phyloP scores from a whole-genome alignment of 2,113 vertebrate species.

The Haliaeetus leucogaster region DNA sequence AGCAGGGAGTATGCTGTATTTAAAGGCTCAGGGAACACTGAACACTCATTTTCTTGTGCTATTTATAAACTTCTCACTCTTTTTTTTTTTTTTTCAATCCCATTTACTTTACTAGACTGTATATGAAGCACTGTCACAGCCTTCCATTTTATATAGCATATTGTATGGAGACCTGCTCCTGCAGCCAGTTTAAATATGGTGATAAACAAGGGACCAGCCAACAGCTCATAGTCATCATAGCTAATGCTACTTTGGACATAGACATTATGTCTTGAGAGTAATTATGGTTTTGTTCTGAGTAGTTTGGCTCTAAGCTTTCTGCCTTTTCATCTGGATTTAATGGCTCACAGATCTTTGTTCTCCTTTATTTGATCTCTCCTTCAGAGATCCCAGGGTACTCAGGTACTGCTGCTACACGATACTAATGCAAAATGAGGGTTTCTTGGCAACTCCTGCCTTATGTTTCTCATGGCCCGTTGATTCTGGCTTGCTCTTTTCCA shows the following conservation, averaged over 20 bases:
- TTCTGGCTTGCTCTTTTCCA: neutral
- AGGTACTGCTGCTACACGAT: neutral
- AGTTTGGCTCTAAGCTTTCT: neutral
- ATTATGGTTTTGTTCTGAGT: neutral
- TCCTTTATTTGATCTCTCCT: neutral
- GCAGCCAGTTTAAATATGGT: neutral
- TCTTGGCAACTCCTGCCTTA: neutral
- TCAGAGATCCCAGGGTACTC: neutral
- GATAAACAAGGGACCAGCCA: neutral
- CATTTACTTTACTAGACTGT: neutral
- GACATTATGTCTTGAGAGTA: neutral
- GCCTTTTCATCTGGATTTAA: neutral
- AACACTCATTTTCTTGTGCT: neutral
- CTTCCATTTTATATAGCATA: neutral
- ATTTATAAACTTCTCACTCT: neutral
- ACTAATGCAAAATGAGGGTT: fast-evolving
- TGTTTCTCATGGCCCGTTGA: neutral
- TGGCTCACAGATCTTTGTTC: neutral
- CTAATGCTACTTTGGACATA: neutral
- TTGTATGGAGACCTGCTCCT: neutral
- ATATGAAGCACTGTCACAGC: neutral
- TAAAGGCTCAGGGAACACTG: neutral
- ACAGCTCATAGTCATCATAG: neutral
- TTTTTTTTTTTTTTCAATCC: neutral
- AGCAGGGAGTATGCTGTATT: neutral